Base-by-base conservation (phyloP, 35 echinoderm and acorn worm genomes). In the Stichopus chloronotus region DNA sequence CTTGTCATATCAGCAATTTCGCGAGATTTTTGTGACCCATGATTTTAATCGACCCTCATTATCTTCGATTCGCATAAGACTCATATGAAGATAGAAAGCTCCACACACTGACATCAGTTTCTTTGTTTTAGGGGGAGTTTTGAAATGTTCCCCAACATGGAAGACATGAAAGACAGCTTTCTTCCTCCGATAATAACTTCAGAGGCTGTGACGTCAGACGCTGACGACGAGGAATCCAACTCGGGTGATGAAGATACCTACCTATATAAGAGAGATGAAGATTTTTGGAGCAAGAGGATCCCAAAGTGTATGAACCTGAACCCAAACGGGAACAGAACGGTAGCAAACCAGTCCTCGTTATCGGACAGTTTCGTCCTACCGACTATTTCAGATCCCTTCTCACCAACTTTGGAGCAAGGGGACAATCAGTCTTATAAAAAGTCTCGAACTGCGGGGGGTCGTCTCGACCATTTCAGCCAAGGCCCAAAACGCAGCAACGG, bases 291-390 rank as follows among this genome's bases (percentile, higher is more conserved):
- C 60, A 59, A 65, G 84, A 69, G 59, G 14, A 65, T 65, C 7
- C 55, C 82, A 7, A 85, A 85, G 19, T 58, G 55, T 58, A 89
- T 89, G 87, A 74, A 30, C 52, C 52, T 89, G 17, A 65, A 74
- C 52, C 78, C 78, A 80, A 52, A 65, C 52, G 87, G 60, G 17
- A 89, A 74, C 57, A 65, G 87, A 60, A 89, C 87, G 20, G 65
- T 74, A 2, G 87, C 23, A 10, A 89, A 89, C 20, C 59, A 89
- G 19, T 89, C 87, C 10, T 89, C 87, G 8, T 13, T 89, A 22
- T 89, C 87, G 23, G 87, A 89, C 61, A 89, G 87, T 71, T 89
- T 89, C 71, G 59, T 89, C 5, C 87, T 89, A 2, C 87, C 87
- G 52, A 89, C 59, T n/a, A 89, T 89, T 53, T 24, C 7, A 23